A percentile compares a stretch with the other conserved stretches of the same genome.
Evolutionary conservation across 64 coral and sea anemone species (phyloP).

Genomic region (Astreopora myriophthalma): DNA sequence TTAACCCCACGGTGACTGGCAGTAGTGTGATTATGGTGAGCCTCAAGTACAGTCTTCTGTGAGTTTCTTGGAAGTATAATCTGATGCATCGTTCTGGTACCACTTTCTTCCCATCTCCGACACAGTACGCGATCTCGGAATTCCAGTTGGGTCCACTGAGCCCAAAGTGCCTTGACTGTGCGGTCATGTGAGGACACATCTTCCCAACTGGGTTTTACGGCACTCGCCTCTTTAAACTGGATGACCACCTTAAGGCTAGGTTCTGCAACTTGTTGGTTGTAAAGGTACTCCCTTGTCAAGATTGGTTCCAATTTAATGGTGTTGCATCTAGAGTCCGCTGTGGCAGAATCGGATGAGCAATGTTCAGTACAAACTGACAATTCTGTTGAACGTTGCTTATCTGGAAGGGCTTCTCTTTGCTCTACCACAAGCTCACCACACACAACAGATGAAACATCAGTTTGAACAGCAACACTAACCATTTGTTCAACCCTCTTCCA

Average conservation of each 20-base stretch:
- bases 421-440: background rate
- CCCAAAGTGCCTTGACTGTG: too few relatives aligned
- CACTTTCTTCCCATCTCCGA: slow-evolving; percentile 22
- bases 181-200: too few relatives aligned
- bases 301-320: slow-evolving; percentile 2
- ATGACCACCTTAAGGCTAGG: too few relatives aligned
- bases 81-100: background rate
- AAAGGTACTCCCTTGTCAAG: slow-evolving; percentile 6
- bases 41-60: background rate
- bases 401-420: background rate
- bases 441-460: background rate
- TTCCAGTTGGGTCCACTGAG: too few relatives aligned
- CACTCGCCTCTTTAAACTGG: background rate
- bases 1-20: too few relatives aligned
- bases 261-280: too few relatives aligned
- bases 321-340: background rate
- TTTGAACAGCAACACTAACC: background rate
- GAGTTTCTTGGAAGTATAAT: slow-evolving; percentile 31
- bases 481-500: background rate
- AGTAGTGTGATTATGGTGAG: slow-evolving; percentile 36
- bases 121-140: too few relatives aligned
- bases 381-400: background rate
- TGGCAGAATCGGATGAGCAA: background rate
- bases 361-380: background rate
- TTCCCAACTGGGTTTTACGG: too few relatives aligned